Base-by-base conservation (phyloP, 2,797 vertebrate genomes). In the Harpagifer antarcticus region DNA sequence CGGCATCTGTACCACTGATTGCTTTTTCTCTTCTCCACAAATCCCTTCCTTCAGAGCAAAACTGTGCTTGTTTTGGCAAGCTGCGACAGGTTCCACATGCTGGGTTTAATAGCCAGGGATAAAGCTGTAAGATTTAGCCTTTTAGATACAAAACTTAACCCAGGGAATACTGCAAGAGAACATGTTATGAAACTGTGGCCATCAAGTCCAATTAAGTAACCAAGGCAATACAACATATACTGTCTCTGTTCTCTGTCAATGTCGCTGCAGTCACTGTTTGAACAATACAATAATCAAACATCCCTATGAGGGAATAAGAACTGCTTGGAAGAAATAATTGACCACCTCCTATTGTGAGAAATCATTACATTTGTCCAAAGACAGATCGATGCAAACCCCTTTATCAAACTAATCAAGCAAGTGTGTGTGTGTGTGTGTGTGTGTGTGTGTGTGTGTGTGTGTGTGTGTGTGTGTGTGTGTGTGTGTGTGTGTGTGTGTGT, bases 301-400 rank as follows among this genome's bases (percentile, higher is more conserved):
- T 78, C 73, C 78, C 53, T 61, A 23, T 16, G 42, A 55, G 71
- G 76, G 55, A 80, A 67, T 64, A 65, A 71, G 55, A 14, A 5
- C 48, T 42, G 63, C 40, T 43, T 31, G 42, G 27, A 50, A 47
- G 65, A 64, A 83, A 78, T 81, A 91, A 91, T 83, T 73, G 68
- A 74, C 73, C 79, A 43, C 62, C 50, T 52, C 62, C 50, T 52
- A n/a, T 71, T 68, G 71, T 52, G 61, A 86, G 74, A 80, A 81
- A 88, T 74, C 73, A 79, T 79, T 78, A 75, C 74, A 87, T 85
- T 72, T 61, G 80, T 78, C 70, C 63, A 75, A 72, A 79, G 68
- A 74, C 64, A 68, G 72, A 89, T 88, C 87, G 78, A 88, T 89
- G 66, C 72, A 75, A 82, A 82, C 33, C 60, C 80, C 75, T 92